Evolutionary conservation across 2,888 invertebrate species (phyloP).

Genomic region (Acleris literana): DNA sequence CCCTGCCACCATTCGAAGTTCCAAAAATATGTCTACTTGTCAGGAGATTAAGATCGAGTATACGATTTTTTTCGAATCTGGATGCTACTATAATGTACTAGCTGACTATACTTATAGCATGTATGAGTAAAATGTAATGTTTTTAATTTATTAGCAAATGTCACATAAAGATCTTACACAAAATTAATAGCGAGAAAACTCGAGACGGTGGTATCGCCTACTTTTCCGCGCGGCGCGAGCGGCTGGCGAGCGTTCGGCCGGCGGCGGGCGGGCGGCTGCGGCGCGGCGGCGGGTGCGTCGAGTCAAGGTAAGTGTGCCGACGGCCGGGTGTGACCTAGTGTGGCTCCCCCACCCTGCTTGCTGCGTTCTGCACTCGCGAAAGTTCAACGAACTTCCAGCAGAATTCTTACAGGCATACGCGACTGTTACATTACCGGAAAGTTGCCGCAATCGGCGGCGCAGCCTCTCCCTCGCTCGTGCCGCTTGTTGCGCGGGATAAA

Average conservation of each 20-base stretch:
- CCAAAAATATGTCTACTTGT: too few relatives aligned
- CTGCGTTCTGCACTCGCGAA: conserved; percentile 80
- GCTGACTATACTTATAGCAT: too few relatives aligned
- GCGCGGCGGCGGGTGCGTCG: conserved; percentile 59
- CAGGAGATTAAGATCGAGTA: too few relatives aligned
- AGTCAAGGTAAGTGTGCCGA: conserved; percentile 84
- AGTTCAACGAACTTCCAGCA: conserved; percentile 80
- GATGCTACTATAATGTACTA: too few relatives aligned
- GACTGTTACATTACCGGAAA: conserved; percentile 82
- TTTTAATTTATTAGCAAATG: conserved; percentile 19
- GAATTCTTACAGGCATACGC: conserved; percentile 80
- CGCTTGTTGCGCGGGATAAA: conserved; percentile 8
- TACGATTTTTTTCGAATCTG: too few relatives aligned
- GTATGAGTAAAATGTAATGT: background rate
- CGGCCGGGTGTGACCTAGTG: conserved; percentile 81
- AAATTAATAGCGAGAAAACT: conserved; percentile 57
- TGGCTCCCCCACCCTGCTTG: conserved; percentile 73
- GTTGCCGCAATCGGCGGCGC: conserved; percentile 68
- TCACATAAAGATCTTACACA: conserved; percentile 46
- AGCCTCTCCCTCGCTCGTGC: conserved; percentile 16
- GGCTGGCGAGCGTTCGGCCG: conserved; percentile 46
- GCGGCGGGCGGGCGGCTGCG: conserved; percentile 48
- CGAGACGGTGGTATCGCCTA: conserved; percentile 61
- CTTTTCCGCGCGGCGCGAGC: conserved; percentile 68
- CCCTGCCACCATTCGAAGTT: too few relatives aligned